Evolutionary conservation across 1,140 invertebrate genomes (phyloP), one percentile per base, ranked within the genome.

Genomic region (Chymomyza costata): DNA sequence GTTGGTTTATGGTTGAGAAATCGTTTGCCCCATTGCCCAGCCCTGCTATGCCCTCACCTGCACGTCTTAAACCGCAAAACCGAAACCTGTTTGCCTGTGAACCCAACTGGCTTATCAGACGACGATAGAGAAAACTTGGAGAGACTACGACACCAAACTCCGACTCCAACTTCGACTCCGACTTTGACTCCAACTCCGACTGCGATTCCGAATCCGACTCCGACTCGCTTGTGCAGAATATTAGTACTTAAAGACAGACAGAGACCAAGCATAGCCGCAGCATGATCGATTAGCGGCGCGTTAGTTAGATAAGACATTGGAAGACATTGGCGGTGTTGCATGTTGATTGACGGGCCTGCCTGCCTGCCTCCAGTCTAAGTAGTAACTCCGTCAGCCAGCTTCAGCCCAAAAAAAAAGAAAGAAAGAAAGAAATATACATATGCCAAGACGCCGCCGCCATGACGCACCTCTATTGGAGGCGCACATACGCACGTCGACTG

Each of bases 231-330:
- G n/a, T n/a, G n/a, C n/a, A n/a, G n/a, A n/a, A n/a, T n/a, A n/a
- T n/a, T n/a, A n/a, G n/a, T n/a, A n/a, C n/a, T n/a, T n/a, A 15
- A 19, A 35, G 25, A 61, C 17, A 61, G 34, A 53, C 19, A 31
- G 28, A n/a, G n/a, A n/a, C 13, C 25, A 28, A 15, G 28, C n/a
- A 30, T 25, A 55, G 16, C 44, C 53, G 60, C 44, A 48, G 32
- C 53, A 54, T 64, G 56, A 64, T 64, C 61, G 61, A 64, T 64
- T 64, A 64, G 61, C 56, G 48, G 50, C 45, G 61, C 61, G 49
- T 59, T 59, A 54, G 56, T 60, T 60, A 64, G 61, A 64, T 64
- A 64, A 64, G 61, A 55, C 56, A 59, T 58, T 53, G 51, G 54
- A 59, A n/a, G n/a, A n/a, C n/a, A n/a, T n/a, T n/a, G n/a, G 56